Evolutionary conservation across 2,797 vertebrate species (phyloP).

Genomic region (Pangasius larnaudii): DNA sequence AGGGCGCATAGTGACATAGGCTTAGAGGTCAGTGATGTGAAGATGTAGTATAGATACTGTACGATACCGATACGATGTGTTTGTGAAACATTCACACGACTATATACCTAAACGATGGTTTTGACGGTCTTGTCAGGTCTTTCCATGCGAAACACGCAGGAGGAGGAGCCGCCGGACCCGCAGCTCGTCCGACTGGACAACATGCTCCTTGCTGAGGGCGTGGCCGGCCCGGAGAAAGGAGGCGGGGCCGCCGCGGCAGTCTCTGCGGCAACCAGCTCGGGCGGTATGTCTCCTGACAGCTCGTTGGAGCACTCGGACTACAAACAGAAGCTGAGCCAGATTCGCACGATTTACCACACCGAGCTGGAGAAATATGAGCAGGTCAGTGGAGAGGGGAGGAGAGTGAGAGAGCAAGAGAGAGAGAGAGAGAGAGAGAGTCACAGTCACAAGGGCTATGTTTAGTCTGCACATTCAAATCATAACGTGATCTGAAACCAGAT

Average conservation of each 20-base stretch:
- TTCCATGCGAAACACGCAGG: slow-evolving; percentile 88
- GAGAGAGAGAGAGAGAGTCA: neutral
- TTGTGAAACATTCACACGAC: neutral
- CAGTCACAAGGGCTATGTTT: slow-evolving; percentile 2
- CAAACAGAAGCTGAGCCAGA: slow-evolving; percentile 94
- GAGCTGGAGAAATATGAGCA: slow-evolving; percentile 97
- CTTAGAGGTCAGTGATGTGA: neutral
- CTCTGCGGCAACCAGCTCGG: slow-evolving; percentile 87
- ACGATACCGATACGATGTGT: neutral
- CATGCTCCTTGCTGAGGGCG: slow-evolving; percentile 92
- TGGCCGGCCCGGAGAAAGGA: slow-evolving; percentile 90
- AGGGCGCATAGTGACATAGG: neutral
- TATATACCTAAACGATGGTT: neutral
- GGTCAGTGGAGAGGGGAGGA: slow-evolving; percentile 66
- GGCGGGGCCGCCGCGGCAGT: slow-evolving; percentile 87
- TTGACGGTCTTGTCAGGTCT: slow-evolving; percentile 73
- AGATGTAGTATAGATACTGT: neutral
- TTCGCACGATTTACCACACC: slow-evolving; percentile 93
- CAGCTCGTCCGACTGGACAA: slow-evolving; percentile 93
- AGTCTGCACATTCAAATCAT: neutral
- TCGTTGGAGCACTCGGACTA: slow-evolving; percentile 95
- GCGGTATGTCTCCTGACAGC: slow-evolving; percentile 89
- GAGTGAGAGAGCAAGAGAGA: no score
- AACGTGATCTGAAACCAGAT: slow-evolving; percentile 7
- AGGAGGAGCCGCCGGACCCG: slow-evolving; percentile 90